Evolutionary conservation across 2,888 invertebrate genomes (phyloP), one percentile per base, ranked within the genome.

Genomic region (Rotaria sp.): DNA sequence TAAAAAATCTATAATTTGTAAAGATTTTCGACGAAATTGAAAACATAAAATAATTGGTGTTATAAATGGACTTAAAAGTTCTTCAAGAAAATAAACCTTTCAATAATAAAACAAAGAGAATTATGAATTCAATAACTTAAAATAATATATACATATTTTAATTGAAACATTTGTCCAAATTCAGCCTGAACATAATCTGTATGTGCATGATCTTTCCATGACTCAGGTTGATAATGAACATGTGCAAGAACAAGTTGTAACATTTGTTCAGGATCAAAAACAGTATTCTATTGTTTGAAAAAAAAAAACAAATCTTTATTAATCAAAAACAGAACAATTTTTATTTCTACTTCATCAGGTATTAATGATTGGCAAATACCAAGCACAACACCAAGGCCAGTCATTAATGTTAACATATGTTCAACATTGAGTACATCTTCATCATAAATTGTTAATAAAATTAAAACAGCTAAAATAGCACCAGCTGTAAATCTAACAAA

Each of bases 141-240:
- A 18, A 21, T 2, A 35, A 48, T 91, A 93, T 92, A 18, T 89
- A 94, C 94, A 87, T 95, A 94, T 91, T 95, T 94, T 90, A 95
- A 96, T 90, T 97, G 97, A 92, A 98, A 99, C 57, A 98, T 93
- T 89, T 96, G 94, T 85, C 95, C 94, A 91, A 99, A 97, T 91
- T 96, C 95, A 50, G 93, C 93, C 45, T 96, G 93, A 2, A 97
- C 96, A 88, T 93, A 92, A 84, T 94, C 93, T 0, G 96, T 96
- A 90, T 98, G 97, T 0, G 97, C 96, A 87, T 94, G 94, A 24
- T 95, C 95, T 87, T 94, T 93, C 96, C 97, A 97, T 87, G 94
- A 94, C 59, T 95, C 94, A 0, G 97, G 97, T 89, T 96, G 92
- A 91, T 97, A 97, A 91, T 97, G 97, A 35, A 96, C 95, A 90